Conservation (phyloP, 37 sponge, comb jelly and placozoan genomes). For the Crambe crambe region DNA sequence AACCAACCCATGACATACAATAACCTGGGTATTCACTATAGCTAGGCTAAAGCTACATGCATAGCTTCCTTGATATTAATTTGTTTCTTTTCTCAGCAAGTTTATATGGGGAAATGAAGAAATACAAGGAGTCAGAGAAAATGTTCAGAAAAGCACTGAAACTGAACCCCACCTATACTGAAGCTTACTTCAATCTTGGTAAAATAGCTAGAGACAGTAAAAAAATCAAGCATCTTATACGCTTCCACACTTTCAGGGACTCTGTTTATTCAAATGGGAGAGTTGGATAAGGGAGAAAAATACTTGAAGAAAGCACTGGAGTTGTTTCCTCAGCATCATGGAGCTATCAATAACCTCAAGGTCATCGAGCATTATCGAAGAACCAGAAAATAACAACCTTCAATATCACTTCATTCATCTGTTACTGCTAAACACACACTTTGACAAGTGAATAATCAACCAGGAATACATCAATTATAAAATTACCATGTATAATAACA, state of each 20-base stretch:
- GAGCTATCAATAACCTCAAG: slow-evolving; percentile 86
- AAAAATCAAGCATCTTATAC: neutral
- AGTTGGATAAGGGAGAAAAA: slow-evolving; percentile 60
- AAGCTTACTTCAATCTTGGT: slow-evolving; percentile 89
- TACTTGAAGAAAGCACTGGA: slow-evolving; percentile 59
- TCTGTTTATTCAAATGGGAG: slow-evolving; percentile 60
- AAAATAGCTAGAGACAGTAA: neutral
- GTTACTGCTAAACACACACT: too few relatives aligned
- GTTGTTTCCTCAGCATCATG: slow-evolving; percentile 53
- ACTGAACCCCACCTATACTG: slow-evolving; percentile 70
- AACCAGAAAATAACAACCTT: slow-evolving; percentile 13
- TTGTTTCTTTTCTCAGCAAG: slow-evolving; percentile 50
- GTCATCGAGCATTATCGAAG: slow-evolving; percentile 77
- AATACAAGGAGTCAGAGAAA: slow-evolving; percentile 64
- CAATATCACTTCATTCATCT: too few relatives aligned
- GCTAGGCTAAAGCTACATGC: neutral
- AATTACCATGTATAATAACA: neutral
- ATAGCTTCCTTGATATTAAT: too few relatives aligned
- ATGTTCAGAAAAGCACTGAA: slow-evolving; percentile 82
- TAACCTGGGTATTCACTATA: slow-evolving; percentile 62
- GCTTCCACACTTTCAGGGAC: slow-evolving; percentile 43
- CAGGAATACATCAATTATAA: neutral
- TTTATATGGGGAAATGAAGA: slow-evolving; percentile 73
- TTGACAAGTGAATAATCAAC: too few relatives aligned
- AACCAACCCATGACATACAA: slow-evolving; percentile 80